These are phyloP conservation scores for Isichthys henryi DNA, from an alignment of 2,113 vertebrate genomes.

Conservation along the genomic window DNA sequence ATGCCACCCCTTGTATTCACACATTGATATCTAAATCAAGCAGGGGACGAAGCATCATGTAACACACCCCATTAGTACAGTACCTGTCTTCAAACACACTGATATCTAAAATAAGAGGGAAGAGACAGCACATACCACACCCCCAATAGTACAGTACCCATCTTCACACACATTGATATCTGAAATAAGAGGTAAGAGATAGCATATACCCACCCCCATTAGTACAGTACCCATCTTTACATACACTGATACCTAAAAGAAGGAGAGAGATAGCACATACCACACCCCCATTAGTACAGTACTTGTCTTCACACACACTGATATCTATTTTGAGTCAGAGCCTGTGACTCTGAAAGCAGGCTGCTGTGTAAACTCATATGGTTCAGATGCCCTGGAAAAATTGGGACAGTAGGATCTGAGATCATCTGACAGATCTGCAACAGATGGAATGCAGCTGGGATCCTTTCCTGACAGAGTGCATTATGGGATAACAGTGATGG, in stretches of 20 bases:
- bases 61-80: background rate
- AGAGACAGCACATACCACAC: background rate
- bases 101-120: constrained; percentile 55
- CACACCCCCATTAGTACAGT: background rate
- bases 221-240: background rate
- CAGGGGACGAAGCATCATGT: background rate
- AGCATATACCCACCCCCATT: background rate
- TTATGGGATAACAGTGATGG: background rate
- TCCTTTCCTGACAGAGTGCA: background rate
- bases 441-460: constrained; percentile 3
- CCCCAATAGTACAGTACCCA: background rate
- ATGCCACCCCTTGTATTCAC: too few relatives aligned
- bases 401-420: background rate
- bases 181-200: constrained; percentile 25
- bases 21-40: constrained; percentile 61
- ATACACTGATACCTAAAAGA: constrained; percentile 52
- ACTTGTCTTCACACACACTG: too few relatives aligned
- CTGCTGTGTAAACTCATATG: background rate
- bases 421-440: background rate
- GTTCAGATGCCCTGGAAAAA: background rate
- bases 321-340: background rate
- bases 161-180: constrained; percentile 37
- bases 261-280: background rate
- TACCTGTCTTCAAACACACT: constrained; percentile 41
- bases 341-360: background rate